Conservation (phyloP, 64 coral and sea anemone species). For the Cladopsammia gracilis region DNA sequence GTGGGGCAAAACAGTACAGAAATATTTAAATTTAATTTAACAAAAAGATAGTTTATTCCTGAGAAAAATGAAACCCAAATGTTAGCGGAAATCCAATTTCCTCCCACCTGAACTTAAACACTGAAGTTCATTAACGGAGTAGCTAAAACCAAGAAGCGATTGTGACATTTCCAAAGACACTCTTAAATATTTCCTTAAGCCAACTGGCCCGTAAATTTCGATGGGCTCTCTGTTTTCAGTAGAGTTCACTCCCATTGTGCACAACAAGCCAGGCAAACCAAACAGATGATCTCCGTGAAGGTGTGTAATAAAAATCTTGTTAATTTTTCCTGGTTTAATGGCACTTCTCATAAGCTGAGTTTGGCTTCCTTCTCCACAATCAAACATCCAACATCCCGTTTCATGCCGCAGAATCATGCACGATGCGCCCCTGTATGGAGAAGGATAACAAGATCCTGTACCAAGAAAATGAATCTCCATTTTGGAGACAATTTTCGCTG, state of each 20-base stretch:
- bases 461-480: conserved; percentile 97
- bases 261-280: conserved; percentile 91
- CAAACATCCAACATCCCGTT: conserved; percentile 96
- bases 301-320: conserved; percentile 98
- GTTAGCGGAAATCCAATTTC: no score
- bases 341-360: conserved; percentile 88
- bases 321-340: conserved; percentile 86
- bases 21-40: no score
- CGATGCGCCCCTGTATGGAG: conserved; percentile 77
- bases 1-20: no score
- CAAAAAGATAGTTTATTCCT: no score
- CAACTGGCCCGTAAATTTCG: conserved; percentile 92
- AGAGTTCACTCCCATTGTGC: conserved; percentile 86
- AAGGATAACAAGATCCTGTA: conserved; percentile 87
- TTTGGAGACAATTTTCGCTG: neutral
- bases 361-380: conserved; percentile 96
- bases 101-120: neutral
- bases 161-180: conserved; percentile 77
- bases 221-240: conserved; percentile 56
- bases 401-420: conserved; percentile 75
- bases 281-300: conserved; percentile 98
- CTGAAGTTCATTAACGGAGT: conserved; percentile 85
- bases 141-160: conserved; percentile 81
- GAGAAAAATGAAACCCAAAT: no score
- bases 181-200: conserved; percentile 88